Percentiles rank a stretch among this genome's conserved stretches.
These are phyloP conservation scores for Clarias pachynema DNA, from an alignment of 2,797 vertebrate species.

Conservation along the genomic window DNA sequence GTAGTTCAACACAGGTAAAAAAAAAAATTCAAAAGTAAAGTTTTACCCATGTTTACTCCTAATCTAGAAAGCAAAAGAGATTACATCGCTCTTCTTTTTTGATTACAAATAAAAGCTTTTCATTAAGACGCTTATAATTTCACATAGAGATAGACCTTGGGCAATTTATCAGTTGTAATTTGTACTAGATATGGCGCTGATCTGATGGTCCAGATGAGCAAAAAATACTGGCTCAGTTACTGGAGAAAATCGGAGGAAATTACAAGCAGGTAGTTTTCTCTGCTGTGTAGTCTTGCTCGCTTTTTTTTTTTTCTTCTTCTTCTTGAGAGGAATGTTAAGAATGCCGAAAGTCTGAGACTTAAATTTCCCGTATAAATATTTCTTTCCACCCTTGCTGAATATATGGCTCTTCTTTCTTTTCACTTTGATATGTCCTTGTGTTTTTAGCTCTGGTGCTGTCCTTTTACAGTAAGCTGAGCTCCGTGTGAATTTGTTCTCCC, in stretches of 20 bases:
- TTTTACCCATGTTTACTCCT: background rate
- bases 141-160: no score
- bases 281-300: background rate
- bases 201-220: background rate
- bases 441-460: slow-evolving; percentile 24
- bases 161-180: background rate
- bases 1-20: background rate
- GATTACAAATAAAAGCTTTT: background rate
- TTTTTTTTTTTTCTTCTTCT: slow-evolving; percentile 11
- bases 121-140: background rate
- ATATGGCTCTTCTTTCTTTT: background rate
- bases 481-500: slow-evolving; percentile 40
- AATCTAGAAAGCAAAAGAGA: background rate
- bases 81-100: background rate
- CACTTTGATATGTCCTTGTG: background rate
- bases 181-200: background rate
- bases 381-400: slow-evolving; percentile 37
- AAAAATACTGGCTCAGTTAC: background rate
- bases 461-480: slow-evolving; percentile 9
- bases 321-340: slow-evolving; percentile 33
- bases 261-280: background rate
- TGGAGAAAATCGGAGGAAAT: background rate
- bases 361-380: slow-evolving; percentile 50
- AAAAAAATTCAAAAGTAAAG: background rate
- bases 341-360: slow-evolving; percentile 35